These are phyloP conservation scores for Apistogramma diplotaenia DNA, from an alignment of 2,113 vertebrate genomes.

Conservation along the genomic window DNA sequence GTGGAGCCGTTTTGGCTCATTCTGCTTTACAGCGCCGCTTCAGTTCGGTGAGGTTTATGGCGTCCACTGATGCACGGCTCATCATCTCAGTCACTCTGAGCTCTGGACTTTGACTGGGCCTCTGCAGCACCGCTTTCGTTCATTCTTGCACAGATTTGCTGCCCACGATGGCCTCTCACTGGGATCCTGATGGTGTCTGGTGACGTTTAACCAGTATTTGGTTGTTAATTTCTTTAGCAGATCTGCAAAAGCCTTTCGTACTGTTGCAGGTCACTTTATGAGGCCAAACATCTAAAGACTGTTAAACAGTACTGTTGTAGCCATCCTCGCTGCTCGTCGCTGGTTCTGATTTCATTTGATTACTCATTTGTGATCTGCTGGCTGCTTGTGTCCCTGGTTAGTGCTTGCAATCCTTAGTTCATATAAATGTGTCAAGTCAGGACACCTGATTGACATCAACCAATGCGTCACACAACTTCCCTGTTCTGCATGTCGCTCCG, in stretches of 20 bases:
- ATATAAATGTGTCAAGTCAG: background rate
- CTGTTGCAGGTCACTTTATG: background rate
- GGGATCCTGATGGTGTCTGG: background rate
- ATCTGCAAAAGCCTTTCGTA: background rate
- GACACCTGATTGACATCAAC: background rate
- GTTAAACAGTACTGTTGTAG: background rate
- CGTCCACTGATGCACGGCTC: background rate
- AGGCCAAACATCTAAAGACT: background rate
- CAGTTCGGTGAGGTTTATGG: background rate
- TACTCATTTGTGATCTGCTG: background rate
- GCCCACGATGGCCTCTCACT: background rate
- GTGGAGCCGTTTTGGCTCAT: background rate
- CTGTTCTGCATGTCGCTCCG: background rate
- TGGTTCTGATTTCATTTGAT: background rate
- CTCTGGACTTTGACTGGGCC: background rate
- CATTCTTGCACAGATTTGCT: background rate
- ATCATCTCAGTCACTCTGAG: background rate
- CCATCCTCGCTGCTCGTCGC: background rate
- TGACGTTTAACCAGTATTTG: background rate
- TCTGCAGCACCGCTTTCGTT: background rate
- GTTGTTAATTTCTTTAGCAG: background rate
- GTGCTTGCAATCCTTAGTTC: background rate
- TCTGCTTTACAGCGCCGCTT: background rate
- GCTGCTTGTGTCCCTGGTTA: background rate
- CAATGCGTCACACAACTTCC: background rate